Conservation (phyloP, 2,113 vertebrate genomes). For the Pagrus major region DNA sequence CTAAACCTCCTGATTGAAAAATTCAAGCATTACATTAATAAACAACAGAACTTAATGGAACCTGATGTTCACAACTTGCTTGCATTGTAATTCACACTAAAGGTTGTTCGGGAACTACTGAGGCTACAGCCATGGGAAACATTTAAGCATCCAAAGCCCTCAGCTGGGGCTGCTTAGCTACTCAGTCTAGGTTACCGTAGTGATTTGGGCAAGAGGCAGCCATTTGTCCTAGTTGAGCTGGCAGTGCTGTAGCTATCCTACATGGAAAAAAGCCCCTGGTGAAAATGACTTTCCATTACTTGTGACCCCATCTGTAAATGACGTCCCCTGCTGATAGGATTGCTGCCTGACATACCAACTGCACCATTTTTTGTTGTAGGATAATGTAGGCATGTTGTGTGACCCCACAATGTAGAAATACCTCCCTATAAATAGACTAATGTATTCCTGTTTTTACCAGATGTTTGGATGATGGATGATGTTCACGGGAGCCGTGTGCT, state of each 20-base stretch:
- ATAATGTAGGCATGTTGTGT: constrained; percentile 53
- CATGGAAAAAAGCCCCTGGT: constrained; percentile 81
- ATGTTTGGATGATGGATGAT: constrained; percentile 77
- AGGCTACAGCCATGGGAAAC: constrained; percentile 38
- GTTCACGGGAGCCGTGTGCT: constrained; percentile 26
- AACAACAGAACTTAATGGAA: not conserved
- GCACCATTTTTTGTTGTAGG: constrained; percentile 32
- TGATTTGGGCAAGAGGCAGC: constrained; percentile 63
- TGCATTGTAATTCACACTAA: not conserved
- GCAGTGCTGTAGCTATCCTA: constrained; percentile 42
- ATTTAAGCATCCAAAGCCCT: constrained; percentile 41
- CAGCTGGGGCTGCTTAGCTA: constrained; percentile 64
- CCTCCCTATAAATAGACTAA: constrained; percentile 71
- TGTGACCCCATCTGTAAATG: constrained; percentile 73
- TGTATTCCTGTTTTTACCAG: constrained; percentile 59
- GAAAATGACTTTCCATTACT: constrained; percentile 82
- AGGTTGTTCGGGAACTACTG: constrained; percentile 13
- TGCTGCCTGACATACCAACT: constrained; percentile 54
- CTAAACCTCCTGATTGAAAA: not conserved
- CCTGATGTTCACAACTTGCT: constrained; percentile 18
- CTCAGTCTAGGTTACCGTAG: constrained; percentile 64
- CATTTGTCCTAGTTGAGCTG: constrained; percentile 71
- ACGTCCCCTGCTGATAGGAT: constrained; percentile 68
- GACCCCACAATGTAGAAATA: constrained; percentile 54
- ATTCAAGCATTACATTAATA: not conserved